Evolutionary conservation across 2,113 vertebrate genomes (phyloP), one percentile per base, ranked within the genome.

Genomic region (Hipposideros armiger): DNA sequence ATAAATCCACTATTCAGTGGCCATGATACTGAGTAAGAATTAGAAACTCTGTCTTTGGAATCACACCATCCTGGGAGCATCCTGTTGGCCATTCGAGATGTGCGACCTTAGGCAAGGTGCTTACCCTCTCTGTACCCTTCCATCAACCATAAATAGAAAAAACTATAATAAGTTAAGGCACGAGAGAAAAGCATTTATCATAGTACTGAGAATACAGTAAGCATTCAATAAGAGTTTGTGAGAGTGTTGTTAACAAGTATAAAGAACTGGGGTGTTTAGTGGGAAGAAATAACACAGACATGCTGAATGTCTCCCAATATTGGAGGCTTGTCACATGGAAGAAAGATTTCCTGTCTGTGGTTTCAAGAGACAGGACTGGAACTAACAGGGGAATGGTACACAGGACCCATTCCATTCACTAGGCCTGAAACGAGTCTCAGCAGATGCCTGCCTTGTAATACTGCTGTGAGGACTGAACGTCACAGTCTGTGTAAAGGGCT

Each of bases 1-100:
- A 76, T 72, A 80, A 82, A 72, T 58, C 17, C 17, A 74, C 47
- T 70, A 56, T 24, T 81, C 90, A 62, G 70, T 14, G 83, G 77
- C 26, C 95, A 95, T 67, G 42, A 54, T 47, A 87, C 70, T 80
- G 83, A 64, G 60, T 45, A 95, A 50, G 70, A 36, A 50, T 72
- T 82, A 96, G 54, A 85, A 93, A 82, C 26, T n/a, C 36, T 74
- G 74, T 40, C 67, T 92, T 82, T 40, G 83, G 40, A 58, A 50
- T 58, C 74, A 56, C 13, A 24, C 36, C 73, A 4, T 81, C 36
- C 74, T 30, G 50, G 36, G 36, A 56, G 11, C 32, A 24, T 30
- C 15, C 67, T 22, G 6, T 36, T 47, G n/a, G 73, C 16, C 54
- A 87, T 7, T 56, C n/a, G 7, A 58, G n/a, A 86, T 66, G 24